Percentiles rank a stretch among this genome's conserved stretches.
Conservation (phyloP, 1,140 invertebrate species). For the Scylla paramamosain region DNA sequence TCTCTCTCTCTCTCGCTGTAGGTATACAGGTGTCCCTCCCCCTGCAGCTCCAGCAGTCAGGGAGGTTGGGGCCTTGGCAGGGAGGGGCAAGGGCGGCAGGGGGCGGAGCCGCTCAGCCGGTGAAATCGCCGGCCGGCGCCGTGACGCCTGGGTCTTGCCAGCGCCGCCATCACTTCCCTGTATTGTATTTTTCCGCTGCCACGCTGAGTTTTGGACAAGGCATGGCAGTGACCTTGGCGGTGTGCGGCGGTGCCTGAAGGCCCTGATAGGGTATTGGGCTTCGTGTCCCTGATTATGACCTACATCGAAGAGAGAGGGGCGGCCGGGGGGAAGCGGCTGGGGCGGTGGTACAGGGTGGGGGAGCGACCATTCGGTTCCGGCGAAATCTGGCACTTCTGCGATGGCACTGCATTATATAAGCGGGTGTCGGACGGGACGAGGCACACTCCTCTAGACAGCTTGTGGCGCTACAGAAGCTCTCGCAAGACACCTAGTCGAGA, state of each 20-base stretch:
- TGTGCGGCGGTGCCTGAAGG: neutral
- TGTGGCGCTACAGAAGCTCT: neutral
- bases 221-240: neutral
- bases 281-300: neutral
- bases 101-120: neutral
- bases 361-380: neutral
- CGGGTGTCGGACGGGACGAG: neutral
- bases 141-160: neutral
- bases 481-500: neutral
- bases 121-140: constrained; percentile 36
- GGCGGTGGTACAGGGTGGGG: neutral
- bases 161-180: neutral
- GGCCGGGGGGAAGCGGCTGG: neutral
- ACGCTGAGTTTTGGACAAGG: neutral
- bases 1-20: neutral
- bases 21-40: neutral
- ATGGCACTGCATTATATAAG: neutral
- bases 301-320: neutral
- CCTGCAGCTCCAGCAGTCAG: neutral
- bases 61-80: neutral
- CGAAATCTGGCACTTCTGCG: neutral
- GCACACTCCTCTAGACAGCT: neutral
- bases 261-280: neutral
- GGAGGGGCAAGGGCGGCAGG: neutral
- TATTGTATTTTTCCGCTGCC: neutral